Percentiles rank a stretch among this genome's conserved stretches.
Evolutionary conservation across 2,797 vertebrate genomes (phyloP).

Genomic region (Pampus argenteus): DNA sequence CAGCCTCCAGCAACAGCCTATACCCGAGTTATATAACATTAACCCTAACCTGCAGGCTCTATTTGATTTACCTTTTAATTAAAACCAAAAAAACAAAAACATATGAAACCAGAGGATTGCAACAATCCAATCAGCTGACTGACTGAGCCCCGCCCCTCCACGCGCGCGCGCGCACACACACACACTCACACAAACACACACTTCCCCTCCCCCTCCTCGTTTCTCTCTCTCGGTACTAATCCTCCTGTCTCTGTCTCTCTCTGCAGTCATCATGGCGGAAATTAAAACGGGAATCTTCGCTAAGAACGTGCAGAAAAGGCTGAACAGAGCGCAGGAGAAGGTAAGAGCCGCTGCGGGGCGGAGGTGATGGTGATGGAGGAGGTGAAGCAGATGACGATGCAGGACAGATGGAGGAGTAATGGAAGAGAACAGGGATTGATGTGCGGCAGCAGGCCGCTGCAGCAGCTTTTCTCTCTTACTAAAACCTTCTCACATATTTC

Average conservation of each 20-base stretch:
- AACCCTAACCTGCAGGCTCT: too few relatives aligned
- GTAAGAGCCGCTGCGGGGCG: slow-evolving; percentile 70
- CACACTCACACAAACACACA: slow-evolving; percentile 17
- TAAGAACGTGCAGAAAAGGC: slow-evolving; percentile 95
- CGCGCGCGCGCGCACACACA: background rate
- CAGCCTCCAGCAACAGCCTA: too few relatives aligned
- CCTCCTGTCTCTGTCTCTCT: slow-evolving; percentile 54
- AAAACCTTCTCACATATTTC: too few relatives aligned
- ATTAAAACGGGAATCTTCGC: slow-evolving; percentile 97
- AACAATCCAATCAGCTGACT: slow-evolving; percentile 31
- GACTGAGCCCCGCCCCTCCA: slow-evolving; percentile 14
- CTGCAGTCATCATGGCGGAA: slow-evolving; percentile 90
- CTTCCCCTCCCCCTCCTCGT: slow-evolving; percentile 15
- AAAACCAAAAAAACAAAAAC: background rate
- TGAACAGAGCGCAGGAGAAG: slow-evolving; percentile 97
- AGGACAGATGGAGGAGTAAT: slow-evolving; percentile 5
- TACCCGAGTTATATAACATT: too few relatives aligned
- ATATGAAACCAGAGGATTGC: background rate
- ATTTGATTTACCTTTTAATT: background rate
- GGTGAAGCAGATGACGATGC: background rate
- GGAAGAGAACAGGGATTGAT: background rate
- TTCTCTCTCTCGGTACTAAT: slow-evolving; percentile 30
- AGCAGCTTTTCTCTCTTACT: background rate
- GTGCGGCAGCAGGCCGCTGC: slow-evolving; percentile 27
- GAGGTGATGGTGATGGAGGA: too few relatives aligned